Evolutionary conservation across 2,113 vertebrate genomes (phyloP), one percentile per base, ranked within the genome.

Genomic region (Tychaedon coryphoeus): DNA sequence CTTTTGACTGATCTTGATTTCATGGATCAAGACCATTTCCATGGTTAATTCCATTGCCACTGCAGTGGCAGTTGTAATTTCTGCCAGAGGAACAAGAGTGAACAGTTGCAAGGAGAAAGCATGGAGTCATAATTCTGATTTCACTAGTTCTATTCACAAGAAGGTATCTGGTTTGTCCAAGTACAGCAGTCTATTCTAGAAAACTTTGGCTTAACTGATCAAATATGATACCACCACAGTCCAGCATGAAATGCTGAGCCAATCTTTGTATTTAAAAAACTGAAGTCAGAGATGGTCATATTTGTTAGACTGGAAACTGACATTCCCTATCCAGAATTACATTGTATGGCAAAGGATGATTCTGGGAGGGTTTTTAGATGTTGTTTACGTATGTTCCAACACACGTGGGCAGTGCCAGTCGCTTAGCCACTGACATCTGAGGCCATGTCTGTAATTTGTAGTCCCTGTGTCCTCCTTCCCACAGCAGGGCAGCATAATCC

Each of bases 341-440:
- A 20, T 4, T 28, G 9, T 16, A n/a, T 23, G 70, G 47, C 40
- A 81, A n/a, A 29, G 8, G 72, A 25, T 4, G 13, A 47, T 38
- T 48, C 38, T 70, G 47, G 67, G 53, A 47, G 16, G 57, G 24
- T 15, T 45, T 71, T 51, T 19, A 38, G 67, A 8, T 61, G 64
- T 47, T 65, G 5, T 36, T 84, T 42, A 6, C 0, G 0, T 19
- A 4, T 60, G 50, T 64, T 48, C 57, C 74, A 77, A 11, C 33
- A 48, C 8, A 9, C 0, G 0, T 51, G 40, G 6, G 14, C 43
- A 65, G 1, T 31, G 58, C 45, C 28, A 23, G 36, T 53, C 3
- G 1, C 74, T 66, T 12, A 78, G 12, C 14, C 22, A 7, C 6
- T 83, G 82, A 48, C 20, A 28, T 57, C 40, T 53, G 50, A 79